Base-by-base conservation (phyloP, 1,140 invertebrate species). In the Pachyrhynchus sulphureomaculatus region DNA sequence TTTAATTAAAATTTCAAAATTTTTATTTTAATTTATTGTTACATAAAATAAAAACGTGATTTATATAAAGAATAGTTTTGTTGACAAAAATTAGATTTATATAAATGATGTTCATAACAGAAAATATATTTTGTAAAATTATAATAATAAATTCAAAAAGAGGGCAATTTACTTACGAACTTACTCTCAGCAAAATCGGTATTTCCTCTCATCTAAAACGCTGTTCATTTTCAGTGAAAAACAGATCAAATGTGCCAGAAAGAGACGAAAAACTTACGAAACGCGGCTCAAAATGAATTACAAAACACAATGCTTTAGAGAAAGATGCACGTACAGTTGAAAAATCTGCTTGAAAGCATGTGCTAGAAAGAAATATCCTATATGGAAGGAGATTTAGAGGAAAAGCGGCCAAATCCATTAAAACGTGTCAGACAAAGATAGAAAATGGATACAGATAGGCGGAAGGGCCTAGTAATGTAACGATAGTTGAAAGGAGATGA, bases 131-230 rank as follows among this genome's bases (percentile, higher is more conserved):
- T n/a, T n/a, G n/a, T n/a, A n/a, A n/a, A n/a, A n/a, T n/a, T n/a
- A n/a, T n/a, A n/a, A n/a, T n/a, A n/a, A n/a, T n/a, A n/a, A n/a
- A n/a, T n/a, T n/a, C n/a, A n/a, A n/a, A n/a, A n/a, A n/a, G n/a
- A 41, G 51, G 20, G 17, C 34, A 54, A 20, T 54, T 54, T 10
- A 41, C 21, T 0, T n/a, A 3, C 24, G 34, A 2, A 34, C 36
- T 6, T 8, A 39, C 36, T 54, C 20, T 54, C 39, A 54, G 36
- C 26, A 42, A 54, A 54, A 54, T 54, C 37, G 51, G 51, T 54
- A 54, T 54, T 54, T 54, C 51, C 51, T 54, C 23, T 42, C 18
- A 20, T 34, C 34, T 54, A 54, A 54, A 54, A 54, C 51, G 51
- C 23, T 54, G 51, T 54, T 54, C 51, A 54, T 54, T 54, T 41